These are phyloP conservation scores for Anticlea derivata DNA, from an alignment of 2,888 invertebrate species.

Conservation along the genomic window DNA sequence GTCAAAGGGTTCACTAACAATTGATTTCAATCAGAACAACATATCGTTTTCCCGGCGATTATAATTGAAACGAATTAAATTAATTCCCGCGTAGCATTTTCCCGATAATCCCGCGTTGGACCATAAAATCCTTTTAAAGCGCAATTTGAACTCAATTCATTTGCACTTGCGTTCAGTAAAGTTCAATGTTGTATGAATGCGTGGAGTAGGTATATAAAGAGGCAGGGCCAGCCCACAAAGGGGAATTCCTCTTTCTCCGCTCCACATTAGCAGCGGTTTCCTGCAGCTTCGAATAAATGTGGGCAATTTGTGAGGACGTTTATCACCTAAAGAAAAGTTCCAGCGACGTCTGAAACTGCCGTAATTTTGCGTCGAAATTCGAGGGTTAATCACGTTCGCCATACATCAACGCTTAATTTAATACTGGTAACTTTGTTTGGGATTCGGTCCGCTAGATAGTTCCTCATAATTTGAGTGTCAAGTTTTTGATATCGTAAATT, in stretches of 20 bases:
- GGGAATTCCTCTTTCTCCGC: slow-evolving; percentile 52
- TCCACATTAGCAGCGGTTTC: slow-evolving; percentile 69
- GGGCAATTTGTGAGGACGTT: slow-evolving; percentile 78
- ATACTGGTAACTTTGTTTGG: slow-evolving; percentile 63
- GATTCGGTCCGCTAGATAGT: slow-evolving; percentile 44
- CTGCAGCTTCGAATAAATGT: slow-evolving; percentile 73
- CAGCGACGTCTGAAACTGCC: slow-evolving; percentile 72
- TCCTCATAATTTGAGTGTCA: slow-evolving; percentile 32
- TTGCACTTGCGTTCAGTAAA: slow-evolving; percentile 55
- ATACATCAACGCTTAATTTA: slow-evolving; percentile 72
- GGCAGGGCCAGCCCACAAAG: slow-evolving; percentile 46
- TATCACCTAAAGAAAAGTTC: slow-evolving; percentile 81
- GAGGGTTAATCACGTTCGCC: slow-evolving; percentile 72
- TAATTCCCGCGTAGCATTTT: slow-evolving; percentile 52
- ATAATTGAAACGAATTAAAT: slow-evolving; percentile 58
- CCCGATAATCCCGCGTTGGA: slow-evolving; percentile 58
- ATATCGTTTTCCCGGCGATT: slow-evolving; percentile 52
- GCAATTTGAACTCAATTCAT: slow-evolving; percentile 58
- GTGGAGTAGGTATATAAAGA: slow-evolving; percentile 40
- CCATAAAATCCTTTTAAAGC: slow-evolving; percentile 60
- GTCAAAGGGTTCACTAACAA: slow-evolving; percentile 20
- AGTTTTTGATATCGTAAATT: slow-evolving; percentile 15
- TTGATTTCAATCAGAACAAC: slow-evolving; percentile 42
- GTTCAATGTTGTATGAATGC: slow-evolving; percentile 60
- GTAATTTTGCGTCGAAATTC: slow-evolving; percentile 70